These are phyloP conservation scores for Gonioctena quinquepunctata DNA, from an alignment of 1,140 invertebrate species.

Conservation along the genomic window DNA sequence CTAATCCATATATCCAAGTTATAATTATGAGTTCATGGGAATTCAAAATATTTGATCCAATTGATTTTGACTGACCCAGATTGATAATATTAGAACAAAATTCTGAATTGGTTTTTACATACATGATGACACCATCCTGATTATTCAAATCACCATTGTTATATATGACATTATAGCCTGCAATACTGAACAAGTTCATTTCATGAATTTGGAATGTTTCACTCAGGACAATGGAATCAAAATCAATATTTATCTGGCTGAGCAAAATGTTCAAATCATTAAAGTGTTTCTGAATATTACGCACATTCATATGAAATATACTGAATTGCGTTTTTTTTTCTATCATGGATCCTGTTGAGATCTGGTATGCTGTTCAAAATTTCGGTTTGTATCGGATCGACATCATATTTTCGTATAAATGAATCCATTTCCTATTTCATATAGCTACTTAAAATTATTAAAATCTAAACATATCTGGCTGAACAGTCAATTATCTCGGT, in stretches of 20 bases:
- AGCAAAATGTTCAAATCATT: background rate
- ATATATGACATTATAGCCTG: background rate
- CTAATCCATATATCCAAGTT: background rate
- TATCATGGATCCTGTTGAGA: background rate
- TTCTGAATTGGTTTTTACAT: background rate
- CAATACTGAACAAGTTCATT: no score
- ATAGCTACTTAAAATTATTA: background rate
- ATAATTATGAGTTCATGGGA: background rate
- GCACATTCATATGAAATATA: background rate
- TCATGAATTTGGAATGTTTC: background rate
- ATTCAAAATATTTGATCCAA: background rate
- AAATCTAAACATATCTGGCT: background rate
- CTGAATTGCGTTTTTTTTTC: background rate
- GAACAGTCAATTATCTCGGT: background rate
- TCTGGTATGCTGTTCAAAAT: no score
- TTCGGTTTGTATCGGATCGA: background rate
- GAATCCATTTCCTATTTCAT: background rate
- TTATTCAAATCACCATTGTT: background rate
- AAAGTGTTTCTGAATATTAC: background rate
- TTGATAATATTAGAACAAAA: background rate
- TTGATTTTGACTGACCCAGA: background rate
- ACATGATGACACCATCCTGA: background rate
- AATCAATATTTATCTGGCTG: background rate
- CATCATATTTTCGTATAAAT: background rate
- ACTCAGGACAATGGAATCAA: background rate